Evolutionary conservation across 2,113 vertebrate species (phyloP).

Genomic region (Oryzias curvinotus): DNA sequence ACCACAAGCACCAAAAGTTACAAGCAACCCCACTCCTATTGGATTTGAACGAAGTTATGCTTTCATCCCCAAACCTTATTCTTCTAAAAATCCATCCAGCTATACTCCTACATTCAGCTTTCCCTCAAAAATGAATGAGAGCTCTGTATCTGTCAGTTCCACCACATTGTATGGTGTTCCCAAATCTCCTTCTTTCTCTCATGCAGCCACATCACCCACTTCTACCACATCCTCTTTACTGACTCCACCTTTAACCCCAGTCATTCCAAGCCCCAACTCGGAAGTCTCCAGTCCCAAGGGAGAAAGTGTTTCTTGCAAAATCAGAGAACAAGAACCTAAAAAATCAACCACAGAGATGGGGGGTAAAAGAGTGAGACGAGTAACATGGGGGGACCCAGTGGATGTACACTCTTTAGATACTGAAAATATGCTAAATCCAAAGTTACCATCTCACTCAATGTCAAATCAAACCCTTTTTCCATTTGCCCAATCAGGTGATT

Average conservation of each 20-base stretch:
- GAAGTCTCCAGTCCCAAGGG: slow-evolving; percentile 24
- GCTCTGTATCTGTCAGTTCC: not conserved
- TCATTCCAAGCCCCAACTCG: slow-evolving; percentile 29
- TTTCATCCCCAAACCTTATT: slow-evolving; percentile 31
- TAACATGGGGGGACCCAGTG: slow-evolving; percentile 60
- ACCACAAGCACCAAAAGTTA: slow-evolving; percentile 20
- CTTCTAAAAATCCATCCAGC: slow-evolving; percentile 29
- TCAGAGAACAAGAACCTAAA: slow-evolving; percentile 37
- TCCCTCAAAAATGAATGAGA: slow-evolving; percentile 31
- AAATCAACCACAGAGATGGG: slow-evolving; percentile 33
- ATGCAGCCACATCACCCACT: slow-evolving; percentile 5
- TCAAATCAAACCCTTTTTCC: slow-evolving; percentile 55
- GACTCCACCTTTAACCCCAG: slow-evolving; percentile 57
- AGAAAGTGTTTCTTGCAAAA: slow-evolving; percentile 42
- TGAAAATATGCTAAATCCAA: slow-evolving; percentile 16
- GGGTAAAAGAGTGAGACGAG: slow-evolving; percentile 46
- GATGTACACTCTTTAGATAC: slow-evolving; percentile 36
- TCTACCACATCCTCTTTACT: slow-evolving; percentile 26
- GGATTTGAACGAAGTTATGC: slow-evolving; percentile 57
- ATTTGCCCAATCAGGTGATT: slow-evolving; percentile 55
- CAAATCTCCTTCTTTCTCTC: slow-evolving; percentile 9
- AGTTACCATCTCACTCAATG: slow-evolving; percentile 37
- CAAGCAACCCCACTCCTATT: slow-evolving; percentile 23
- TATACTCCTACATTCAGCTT: slow-evolving; percentile 9
- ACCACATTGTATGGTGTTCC: slow-evolving; percentile 1